These are phyloP conservation scores for Syngnathus scovelli DNA, from an alignment of 2,113 vertebrate species.

Conservation along the genomic window DNA sequence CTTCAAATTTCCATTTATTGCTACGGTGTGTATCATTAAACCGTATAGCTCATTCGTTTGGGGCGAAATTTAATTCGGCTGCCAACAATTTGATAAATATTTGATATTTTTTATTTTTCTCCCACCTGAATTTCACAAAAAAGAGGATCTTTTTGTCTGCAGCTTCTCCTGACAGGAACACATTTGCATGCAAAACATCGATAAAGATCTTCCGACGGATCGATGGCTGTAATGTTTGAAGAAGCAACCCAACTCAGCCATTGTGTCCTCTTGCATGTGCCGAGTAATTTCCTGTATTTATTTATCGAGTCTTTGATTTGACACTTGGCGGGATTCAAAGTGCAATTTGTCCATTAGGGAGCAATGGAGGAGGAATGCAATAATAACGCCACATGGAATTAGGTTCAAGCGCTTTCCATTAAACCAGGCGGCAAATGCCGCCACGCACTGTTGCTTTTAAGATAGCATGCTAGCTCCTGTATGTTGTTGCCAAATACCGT, in stretches of 20 bases:
- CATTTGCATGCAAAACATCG: not conserved
- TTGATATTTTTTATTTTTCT: not conserved
- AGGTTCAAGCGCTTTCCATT: slow-evolving; percentile 46
- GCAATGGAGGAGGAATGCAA: slow-evolving; percentile 8
- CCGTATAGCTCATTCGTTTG: not conserved
- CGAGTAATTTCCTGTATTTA: not conserved
- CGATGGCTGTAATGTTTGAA: not conserved
- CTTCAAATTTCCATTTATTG: not conserved
- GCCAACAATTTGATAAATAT: not conserved
- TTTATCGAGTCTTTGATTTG: not conserved
- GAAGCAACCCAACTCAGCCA: not conserved
- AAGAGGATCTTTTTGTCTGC: not conserved
- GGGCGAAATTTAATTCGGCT: not conserved
- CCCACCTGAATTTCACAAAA: not conserved
- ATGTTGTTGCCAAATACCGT: not conserved
- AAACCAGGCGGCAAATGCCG: slow-evolving; percentile 43
- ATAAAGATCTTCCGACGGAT: not conserved
- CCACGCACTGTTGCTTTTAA: not conserved
- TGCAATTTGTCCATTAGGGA: slow-evolving; percentile 28
- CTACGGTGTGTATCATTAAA: not conserved
- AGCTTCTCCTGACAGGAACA: not conserved
- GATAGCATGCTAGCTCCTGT: not conserved
- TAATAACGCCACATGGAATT: slow-evolving; percentile 31
- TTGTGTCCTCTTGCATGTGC: not conserved
- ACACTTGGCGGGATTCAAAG: slow-evolving; percentile 21